phyloP scores from a whole-genome alignment of 2,113 vertebrate species.

The Emydocephalus ijimae region DNA sequence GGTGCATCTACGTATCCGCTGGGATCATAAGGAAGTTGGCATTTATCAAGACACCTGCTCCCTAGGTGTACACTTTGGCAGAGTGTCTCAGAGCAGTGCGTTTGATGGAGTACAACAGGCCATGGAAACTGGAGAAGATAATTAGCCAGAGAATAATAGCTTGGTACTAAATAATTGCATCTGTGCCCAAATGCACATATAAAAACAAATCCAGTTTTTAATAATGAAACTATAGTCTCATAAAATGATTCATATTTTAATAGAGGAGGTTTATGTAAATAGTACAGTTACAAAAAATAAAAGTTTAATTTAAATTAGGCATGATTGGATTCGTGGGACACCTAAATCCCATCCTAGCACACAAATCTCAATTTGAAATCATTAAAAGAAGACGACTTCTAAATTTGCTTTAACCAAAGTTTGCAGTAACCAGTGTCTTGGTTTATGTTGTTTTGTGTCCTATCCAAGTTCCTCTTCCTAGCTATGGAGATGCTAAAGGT shows the following conservation, averaged over 20 bases:
- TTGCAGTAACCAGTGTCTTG: background rate
- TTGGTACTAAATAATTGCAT: background rate
- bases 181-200: background rate
- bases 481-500: background rate
- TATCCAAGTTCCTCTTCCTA: background rate
- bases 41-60: conserved; percentile 16
- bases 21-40: background rate
- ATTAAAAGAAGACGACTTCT: background rate
- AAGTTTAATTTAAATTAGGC: background rate
- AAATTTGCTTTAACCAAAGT: background rate
- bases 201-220: background rate
- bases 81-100: background rate
- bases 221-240: background rate
- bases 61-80: background rate
- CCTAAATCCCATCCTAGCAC: background rate
- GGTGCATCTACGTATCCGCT: conserved; percentile 6
- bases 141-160: background rate
- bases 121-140: background rate
- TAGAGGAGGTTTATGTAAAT: background rate
- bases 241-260: background rate
- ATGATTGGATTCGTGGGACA: background rate
- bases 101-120: background rate
- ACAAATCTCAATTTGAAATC: background rate
- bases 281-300: background rate
- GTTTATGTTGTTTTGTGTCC: background rate